Percentiles rank a stretch among this genome's conserved stretches.
Evolutionary conservation across 2,113 vertebrate genomes (phyloP).

Genomic region (Pholis gunnellus): DNA sequence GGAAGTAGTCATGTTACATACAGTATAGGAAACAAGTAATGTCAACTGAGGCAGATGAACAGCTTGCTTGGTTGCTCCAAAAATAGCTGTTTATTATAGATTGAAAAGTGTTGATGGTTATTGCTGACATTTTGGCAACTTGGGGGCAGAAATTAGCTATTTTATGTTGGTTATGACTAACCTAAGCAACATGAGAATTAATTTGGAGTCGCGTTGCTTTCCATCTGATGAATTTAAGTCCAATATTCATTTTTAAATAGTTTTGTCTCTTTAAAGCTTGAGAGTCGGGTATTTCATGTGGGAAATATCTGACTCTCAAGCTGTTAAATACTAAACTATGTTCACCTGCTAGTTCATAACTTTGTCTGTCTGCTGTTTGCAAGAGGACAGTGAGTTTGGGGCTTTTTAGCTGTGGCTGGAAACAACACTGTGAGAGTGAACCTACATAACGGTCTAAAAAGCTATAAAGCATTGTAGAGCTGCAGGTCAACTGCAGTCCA

Average conservation of each 20-base stretch:
- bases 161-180: neutral
- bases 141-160: neutral
- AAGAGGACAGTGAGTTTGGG: neutral
- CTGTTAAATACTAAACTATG: neutral
- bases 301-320: neutral
- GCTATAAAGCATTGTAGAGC: neutral
- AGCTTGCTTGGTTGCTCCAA: neutral
- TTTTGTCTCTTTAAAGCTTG: neutral
- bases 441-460: neutral
- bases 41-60: neutral
- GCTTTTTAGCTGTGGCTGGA: neutral
- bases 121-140: neutral
- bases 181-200: neutral
- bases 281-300: neutral
- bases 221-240: neutral
- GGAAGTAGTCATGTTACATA: neutral
- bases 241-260: neutral
- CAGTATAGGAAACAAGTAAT: neutral
- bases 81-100: neutral
- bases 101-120: neutral
- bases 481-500: neutral
- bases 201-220: neutral
- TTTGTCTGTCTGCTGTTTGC: neutral
- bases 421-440: neutral
- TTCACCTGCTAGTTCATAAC: neutral